A percentile compares a stretch with the other conserved stretches of the same genome.
Evolutionary conservation across 2,113 vertebrate species (phyloP).

Genomic region (Cygnus buccinator): DNA sequence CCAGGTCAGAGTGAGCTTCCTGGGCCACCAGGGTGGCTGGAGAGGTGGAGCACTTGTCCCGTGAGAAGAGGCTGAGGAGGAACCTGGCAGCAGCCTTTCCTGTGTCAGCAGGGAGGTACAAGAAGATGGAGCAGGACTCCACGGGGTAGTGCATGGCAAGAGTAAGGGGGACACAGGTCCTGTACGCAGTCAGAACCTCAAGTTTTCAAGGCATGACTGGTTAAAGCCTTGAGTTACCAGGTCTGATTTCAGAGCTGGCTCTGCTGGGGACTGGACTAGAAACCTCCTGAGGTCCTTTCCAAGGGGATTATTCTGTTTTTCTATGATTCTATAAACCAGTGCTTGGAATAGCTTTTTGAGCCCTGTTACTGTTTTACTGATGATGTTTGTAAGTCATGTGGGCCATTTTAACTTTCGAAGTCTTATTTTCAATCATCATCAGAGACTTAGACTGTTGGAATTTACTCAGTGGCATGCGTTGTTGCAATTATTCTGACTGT

Average conservation of each 20-base stretch:
- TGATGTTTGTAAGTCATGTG: rapidly evolving
- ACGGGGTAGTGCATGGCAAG: too few species aligned
- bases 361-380: neutral
- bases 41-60: neutral
- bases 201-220: neutral
- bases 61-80: neutral
- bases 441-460: neutral
- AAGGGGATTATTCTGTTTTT: neutral
- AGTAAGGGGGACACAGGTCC: neutral
- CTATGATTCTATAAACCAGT: too few species aligned
- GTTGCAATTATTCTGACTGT: neutral
- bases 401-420: neutral
- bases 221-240: neutral
- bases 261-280: neutral
- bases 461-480: neutral
- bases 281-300: neutral
- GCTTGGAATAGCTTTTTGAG: neutral
- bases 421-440: neutral
- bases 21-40: neutral
- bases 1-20: neutral
- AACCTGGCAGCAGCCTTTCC: neutral
- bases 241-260: neutral
- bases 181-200: neutral
- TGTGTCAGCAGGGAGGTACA: neutral
- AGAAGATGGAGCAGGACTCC: neutral